phyloP scores from a whole-genome alignment of 2,797 vertebrate genomes.

The Paratrypauchen microcephalus region DNA sequence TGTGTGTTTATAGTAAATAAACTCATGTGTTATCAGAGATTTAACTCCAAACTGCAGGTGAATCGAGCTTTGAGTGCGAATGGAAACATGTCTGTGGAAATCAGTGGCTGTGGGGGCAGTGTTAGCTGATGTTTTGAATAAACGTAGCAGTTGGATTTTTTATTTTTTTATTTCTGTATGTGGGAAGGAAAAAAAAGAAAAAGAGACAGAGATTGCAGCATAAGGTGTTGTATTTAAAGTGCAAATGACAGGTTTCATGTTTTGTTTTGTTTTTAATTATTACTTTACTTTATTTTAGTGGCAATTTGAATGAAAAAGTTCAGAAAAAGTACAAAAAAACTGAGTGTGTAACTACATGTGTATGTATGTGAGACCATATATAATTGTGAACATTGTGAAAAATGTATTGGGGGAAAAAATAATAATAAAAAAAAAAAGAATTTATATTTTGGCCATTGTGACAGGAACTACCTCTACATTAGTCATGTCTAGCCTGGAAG shows the following conservation, averaged over 20 bases:
- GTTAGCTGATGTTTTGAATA: constrained; percentile 15
- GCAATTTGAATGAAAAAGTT: too few relatives aligned
- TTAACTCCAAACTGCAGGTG: constrained; percentile 65
- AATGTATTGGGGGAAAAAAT: too few relatives aligned
- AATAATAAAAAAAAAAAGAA: too few relatives aligned
- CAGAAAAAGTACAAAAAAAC: too few relatives aligned
- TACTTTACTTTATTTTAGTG: neutral
- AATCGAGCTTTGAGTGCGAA: constrained; percentile 34
- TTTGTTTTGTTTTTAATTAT: neutral
- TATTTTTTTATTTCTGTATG: neutral
- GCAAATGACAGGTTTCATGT: neutral
- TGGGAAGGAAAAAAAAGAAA: neutral
- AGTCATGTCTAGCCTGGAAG: too few relatives aligned
- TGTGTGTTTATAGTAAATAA: constrained; percentile 21
- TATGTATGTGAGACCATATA: too few relatives aligned
- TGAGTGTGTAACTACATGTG: too few relatives aligned
- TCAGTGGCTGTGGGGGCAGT: constrained; percentile 14
- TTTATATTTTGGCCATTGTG: too few relatives aligned
- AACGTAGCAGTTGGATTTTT: neutral
- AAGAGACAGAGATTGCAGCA: neutral
- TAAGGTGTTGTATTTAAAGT: neutral
- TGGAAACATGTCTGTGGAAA: constrained; percentile 24
- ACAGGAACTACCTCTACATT: too few relatives aligned
- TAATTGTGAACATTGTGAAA: too few relatives aligned
- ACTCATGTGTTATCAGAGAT: constrained; percentile 15